Evolutionary conservation across 2,113 vertebrate species (phyloP), one percentile per base, ranked within the genome.

Genomic region (Pao palembangensis): DNA sequence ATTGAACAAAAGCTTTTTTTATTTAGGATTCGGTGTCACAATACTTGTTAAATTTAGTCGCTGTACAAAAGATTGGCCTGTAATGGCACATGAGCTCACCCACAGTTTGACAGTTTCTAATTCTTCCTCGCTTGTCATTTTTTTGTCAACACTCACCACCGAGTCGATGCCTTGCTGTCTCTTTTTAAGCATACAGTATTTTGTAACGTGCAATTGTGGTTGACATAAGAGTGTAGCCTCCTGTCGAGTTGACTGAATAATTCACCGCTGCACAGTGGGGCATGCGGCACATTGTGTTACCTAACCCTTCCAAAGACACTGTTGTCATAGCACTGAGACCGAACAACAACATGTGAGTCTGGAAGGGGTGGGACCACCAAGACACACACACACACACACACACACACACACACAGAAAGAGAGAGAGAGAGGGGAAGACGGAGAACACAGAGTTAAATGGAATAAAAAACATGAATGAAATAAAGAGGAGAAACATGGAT

Each of bases 231-330:
- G 67, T 44, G 61, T 73, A 65, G 56, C 72, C 61, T 15, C 57
- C 4, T 74, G 76, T 69, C 53, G 76, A 48, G 49, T 16, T 63
- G 67, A 71, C 67, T 84, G 69, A 84, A 82, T 86, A 70, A 86
- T 86, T 86, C 73, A 82, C 64, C 3, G 1, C 16, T 7, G 41
- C 69, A 54, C 76, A 58, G 71, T 23, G n/a, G 74, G 78, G 38
- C 55, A 75, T 48, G n/a, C 58, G 42, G 52, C 71, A 76, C 65
- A 44, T 43, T 64, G 73, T 85, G 73, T 85, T 79, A 81, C 64
- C 81, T 61, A 73, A 78, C 77, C 60, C 59, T 38, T 58, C 15
- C 55, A 73, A 67, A 69, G 55, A 58, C 62, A 38, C 67, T 60
- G 34, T 38, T 38, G 69, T 73, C 61, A 67, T 50, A 63, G 61